A percentile compares a stretch with the other conserved stretches of the same genome.
Conservation (phyloP, 2,888 invertebrate species). For the Thereva nobilitata region DNA sequence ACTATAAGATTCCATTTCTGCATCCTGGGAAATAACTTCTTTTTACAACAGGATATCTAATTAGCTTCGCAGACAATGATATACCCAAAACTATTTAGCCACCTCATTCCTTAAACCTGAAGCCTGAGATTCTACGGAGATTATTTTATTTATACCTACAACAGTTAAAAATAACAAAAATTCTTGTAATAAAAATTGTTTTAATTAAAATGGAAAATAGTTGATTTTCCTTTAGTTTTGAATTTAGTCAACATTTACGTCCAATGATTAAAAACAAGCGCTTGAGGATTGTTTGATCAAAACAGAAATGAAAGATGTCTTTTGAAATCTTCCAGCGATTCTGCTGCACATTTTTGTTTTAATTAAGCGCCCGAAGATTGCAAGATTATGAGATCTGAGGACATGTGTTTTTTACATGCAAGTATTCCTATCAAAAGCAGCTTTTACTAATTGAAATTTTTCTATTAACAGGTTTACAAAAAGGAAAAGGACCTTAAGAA, state of each 20-base stretch:
- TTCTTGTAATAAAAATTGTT: no score
- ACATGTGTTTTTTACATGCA: slow-evolving; percentile 1
- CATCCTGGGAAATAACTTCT: no score
- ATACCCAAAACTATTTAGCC: no score
- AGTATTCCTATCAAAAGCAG: slow-evolving; percentile 8
- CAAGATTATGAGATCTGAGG: slow-evolving; percentile 60
- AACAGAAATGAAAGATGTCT: slow-evolving; percentile 33
- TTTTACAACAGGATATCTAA: no score
- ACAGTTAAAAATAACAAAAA: no score
- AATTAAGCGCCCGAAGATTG: slow-evolving; percentile 51
- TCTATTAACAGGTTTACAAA: slow-evolving; percentile 69
- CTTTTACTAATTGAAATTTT: background rate
- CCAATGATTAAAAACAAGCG: slow-evolving; percentile 56
- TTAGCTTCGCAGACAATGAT: no score
- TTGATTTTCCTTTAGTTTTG: background rate
- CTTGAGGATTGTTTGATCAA: slow-evolving; percentile 51
- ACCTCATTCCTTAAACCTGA: no score
- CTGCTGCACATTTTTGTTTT: slow-evolving; percentile 43
- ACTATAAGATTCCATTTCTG: no score
- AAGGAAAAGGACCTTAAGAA: slow-evolving; percentile 98
- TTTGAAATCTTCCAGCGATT: slow-evolving; percentile 35
- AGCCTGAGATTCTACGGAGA: no score
- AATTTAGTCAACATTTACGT: slow-evolving; percentile 35
- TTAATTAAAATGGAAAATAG: no score
- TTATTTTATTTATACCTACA: no score